phyloP scores from a whole-genome alignment of 92 coral and sea anemone genomes.

The Bergia sp. region DNA sequence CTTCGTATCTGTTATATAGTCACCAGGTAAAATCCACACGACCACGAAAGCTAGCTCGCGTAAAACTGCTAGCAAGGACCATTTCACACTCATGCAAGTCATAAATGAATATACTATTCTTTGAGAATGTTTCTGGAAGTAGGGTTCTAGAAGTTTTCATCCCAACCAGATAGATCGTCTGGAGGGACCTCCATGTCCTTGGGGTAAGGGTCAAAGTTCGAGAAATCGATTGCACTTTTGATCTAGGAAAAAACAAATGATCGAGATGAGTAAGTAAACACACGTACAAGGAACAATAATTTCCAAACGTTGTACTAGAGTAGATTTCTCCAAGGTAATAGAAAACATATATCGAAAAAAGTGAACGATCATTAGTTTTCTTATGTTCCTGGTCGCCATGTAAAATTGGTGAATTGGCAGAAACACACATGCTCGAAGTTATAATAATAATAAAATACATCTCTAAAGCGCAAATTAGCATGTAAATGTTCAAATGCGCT shows the following conservation, averaged over 20 bases:
- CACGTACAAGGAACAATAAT: neutral
- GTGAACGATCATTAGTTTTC: too few species aligned
- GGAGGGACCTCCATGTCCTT: conserved; percentile 94
- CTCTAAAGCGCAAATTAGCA: too few species aligned
- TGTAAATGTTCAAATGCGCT: too few species aligned
- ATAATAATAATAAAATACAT: neutral
- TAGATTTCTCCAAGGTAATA: neutral
- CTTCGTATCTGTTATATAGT: too few species aligned
- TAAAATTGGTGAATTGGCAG: too few species aligned
- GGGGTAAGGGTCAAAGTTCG: conserved; percentile 87
- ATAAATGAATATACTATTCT: too few species aligned
- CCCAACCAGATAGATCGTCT: conserved; percentile 98
- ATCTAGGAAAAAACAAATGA: conserved; percentile 54
- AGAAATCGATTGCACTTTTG: conserved; percentile 71
- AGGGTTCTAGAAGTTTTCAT: conserved; percentile 72
- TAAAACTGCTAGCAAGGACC: too few species aligned
- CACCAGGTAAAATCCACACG: too few species aligned
- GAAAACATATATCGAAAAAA: too few species aligned
- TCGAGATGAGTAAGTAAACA: neutral
- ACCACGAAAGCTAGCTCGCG: too few species aligned
- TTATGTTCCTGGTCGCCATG: neutral
- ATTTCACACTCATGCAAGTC: too few species aligned
- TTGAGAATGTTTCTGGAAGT: neutral
- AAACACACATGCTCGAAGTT: neutral
- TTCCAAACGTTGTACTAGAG: neutral